phyloP scores from a whole-genome alignment of 2,888 invertebrate genomes.

The Empis stercorea region DNA sequence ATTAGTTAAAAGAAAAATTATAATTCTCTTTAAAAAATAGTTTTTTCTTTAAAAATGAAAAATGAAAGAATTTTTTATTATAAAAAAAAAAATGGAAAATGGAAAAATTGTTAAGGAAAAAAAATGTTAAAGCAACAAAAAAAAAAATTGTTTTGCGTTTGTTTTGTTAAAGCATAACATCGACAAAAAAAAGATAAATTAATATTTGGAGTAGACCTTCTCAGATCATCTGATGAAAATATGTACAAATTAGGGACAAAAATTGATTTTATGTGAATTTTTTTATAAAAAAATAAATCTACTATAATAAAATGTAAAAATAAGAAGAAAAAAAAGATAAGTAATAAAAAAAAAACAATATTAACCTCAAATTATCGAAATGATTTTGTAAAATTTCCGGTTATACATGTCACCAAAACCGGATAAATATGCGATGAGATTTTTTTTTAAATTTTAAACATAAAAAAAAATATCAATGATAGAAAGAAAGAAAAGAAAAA shows the following conservation, averaged over 20 bases:
- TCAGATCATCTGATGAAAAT: conserved; percentile 59
- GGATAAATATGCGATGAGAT: too few species aligned
- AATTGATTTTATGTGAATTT: neutral
- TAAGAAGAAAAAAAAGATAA: neutral
- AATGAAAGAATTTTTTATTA: neutral
- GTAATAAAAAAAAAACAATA: too few species aligned
- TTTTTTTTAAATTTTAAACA: too few species aligned
- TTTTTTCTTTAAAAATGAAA: too few species aligned
- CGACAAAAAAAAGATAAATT: neutral
- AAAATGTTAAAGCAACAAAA: neutral
- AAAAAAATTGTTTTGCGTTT: neutral
- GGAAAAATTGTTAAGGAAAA: neutral
- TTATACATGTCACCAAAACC: too few species aligned
- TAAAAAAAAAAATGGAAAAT: neutral
- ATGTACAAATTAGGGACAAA: conserved; percentile 46
- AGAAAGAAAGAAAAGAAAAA: too few species aligned
- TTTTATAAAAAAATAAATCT: neutral
- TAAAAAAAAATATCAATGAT: too few species aligned
- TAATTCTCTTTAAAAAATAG: too few species aligned
- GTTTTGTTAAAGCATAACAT: neutral
- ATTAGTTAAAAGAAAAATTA: neutral
- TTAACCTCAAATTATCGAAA: too few species aligned
- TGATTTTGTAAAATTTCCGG: too few species aligned
- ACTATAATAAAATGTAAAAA: neutral
- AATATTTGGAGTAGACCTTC: conserved; percentile 26